Conservation (phyloP, 2,797 vertebrate genomes). For the Manis crassicaudata region DNA sequence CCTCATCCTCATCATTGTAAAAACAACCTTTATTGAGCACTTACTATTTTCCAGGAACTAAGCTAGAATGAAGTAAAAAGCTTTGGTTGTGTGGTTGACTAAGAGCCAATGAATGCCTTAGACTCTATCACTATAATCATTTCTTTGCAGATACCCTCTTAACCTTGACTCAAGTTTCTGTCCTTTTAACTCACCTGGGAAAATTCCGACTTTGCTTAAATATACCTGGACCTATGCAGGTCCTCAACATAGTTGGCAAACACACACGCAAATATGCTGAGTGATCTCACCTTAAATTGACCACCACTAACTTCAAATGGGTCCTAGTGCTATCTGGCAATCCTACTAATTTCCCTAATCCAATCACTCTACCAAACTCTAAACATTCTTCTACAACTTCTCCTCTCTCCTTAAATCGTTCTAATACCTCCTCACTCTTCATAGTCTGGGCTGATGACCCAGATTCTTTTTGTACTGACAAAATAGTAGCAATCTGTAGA, state of each 20-base stretch:
- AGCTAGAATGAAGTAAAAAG: not conserved
- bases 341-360: not conserved
- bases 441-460: not conserved
- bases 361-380: not conserved
- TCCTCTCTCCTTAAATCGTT: not conserved
- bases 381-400: not conserved
- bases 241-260: not conserved
- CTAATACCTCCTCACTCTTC: not conserved
- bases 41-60: not conserved
- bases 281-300: not conserved
- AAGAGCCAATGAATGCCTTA: not conserved
- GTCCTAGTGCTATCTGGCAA: not conserved
- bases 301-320: not conserved
- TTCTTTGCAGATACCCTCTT: not conserved
- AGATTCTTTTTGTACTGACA: not conserved
- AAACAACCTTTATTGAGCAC: not conserved
- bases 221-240: not conserved
- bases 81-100: not conserved
- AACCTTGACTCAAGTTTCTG: not conserved
- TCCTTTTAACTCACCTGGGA: not conserved
- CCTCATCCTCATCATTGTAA: not conserved
- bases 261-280: not conserved
- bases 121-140: not conserved
- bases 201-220: not conserved
- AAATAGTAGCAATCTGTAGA: not conserved